Conservation (phyloP, 2,113 vertebrate genomes). For the Sceloporus tristichus region DNA sequence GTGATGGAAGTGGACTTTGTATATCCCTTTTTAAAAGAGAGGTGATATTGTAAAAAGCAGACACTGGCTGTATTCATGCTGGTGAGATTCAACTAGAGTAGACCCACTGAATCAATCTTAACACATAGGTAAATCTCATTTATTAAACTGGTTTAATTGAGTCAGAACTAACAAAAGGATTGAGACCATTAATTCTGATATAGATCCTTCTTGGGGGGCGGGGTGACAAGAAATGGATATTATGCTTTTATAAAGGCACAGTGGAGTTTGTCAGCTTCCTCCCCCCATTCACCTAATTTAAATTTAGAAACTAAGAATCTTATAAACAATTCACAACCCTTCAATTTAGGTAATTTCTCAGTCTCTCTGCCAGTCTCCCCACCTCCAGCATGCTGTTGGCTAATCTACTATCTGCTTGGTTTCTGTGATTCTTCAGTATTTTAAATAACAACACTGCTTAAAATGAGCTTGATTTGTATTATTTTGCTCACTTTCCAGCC, state of each 20-base stretch:
- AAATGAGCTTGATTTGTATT: slow-evolving; percentile 45
- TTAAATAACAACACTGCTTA: slow-evolving; percentile 62
- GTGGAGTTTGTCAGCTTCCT: background rate
- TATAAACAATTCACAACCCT: slow-evolving; percentile 36
- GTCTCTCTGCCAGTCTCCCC: background rate
- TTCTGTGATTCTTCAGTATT: slow-evolving; percentile 47
- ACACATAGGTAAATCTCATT: no score
- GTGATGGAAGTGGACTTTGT: background rate
- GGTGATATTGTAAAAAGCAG: background rate
- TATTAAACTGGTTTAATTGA: no score
- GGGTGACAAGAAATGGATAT: no score
- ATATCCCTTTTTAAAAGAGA: background rate
- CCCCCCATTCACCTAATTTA: slow-evolving; percentile 46
- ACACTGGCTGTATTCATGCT: background rate
- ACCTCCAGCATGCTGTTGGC: slow-evolving; percentile 33
- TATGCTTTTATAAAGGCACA: slow-evolving; percentile 1
- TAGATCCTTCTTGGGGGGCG: no score
- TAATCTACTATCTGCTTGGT: slow-evolving; percentile 13
- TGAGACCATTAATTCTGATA: no score
- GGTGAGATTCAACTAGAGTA: no score
- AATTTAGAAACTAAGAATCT: slow-evolving; percentile 32
- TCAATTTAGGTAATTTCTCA: background rate
- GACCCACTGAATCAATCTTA: no score
- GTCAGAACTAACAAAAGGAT: no score
- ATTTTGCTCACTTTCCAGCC: slow-evolving; percentile 56